These are phyloP conservation scores for Carabus problematicus DNA, from an alignment of 2,888 invertebrate genomes.

Conservation along the genomic window DNA sequence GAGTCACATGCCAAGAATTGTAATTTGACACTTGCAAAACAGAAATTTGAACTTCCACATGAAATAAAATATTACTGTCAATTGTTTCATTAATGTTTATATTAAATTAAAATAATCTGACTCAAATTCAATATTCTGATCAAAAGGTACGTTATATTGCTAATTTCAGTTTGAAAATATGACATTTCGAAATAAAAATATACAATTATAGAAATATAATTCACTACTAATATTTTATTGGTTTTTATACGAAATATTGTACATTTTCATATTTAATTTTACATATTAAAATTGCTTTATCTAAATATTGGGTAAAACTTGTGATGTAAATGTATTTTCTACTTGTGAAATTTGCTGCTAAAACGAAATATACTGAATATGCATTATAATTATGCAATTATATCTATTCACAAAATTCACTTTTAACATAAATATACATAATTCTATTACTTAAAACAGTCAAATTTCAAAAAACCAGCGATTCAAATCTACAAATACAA, in stretches of 20 bases:
- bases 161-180: too few relatives aligned
- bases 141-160: too few relatives aligned
- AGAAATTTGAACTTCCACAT: background rate
- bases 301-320: background rate
- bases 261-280: background rate
- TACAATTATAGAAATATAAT: background rate
- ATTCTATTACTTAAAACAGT: too few relatives aligned
- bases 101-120: too few relatives aligned
- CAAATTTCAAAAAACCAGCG: too few relatives aligned
- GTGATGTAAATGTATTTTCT: background rate
- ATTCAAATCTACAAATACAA: background rate
- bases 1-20: background rate
- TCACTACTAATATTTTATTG: background rate
- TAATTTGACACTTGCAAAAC: background rate
- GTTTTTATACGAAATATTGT: background rate
- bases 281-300: background rate
- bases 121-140: too few relatives aligned
- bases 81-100: background rate
- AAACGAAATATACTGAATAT: background rate
- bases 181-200: background rate
- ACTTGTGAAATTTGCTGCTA: background rate
- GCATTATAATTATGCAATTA: background rate
- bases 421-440: background rate
- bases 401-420: background rate
- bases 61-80: background rate